Base-by-base conservation (phyloP, 2,888 invertebrate species). In the Eupithecia subfuscata region DNA sequence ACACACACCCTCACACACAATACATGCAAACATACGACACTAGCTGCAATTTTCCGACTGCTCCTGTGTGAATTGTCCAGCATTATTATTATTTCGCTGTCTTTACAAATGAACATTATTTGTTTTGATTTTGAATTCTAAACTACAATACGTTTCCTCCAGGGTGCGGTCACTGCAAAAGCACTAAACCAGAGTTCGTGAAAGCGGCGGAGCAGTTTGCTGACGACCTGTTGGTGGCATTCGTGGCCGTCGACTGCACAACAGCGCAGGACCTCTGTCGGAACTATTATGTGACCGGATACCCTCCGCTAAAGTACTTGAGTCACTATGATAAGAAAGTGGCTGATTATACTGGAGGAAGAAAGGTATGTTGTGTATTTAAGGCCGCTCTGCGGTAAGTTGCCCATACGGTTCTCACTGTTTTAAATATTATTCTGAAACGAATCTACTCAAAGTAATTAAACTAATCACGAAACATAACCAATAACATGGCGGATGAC, bases 81-180 rank as follows among this genome's bases (percentile, higher is more conserved):
- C 40, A 9, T 40, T 2, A 40, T 40, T 40, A 8, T 40, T 40
- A 40, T 40, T 40, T 40, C 1, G 40, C 8, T 9, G 9, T 7
- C 40, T 40, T 1, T 9, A 7, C 8, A 43, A 43, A 43, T 43
- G 1, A 40, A 9, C 40, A 1, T 40, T 40, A 43, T 40, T 11
- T 9, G 11, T 43, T 43, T 43, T 12, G 43, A 43, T 43, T 43
- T 12, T 43, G 2, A 43, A 45, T 48, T 18, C 11, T 56, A 11
- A 40, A 7, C 40, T 40, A 40, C n/a, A 14, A 7, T 25, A 22
- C 25, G 25, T 65, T 37, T 60, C 73, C 81, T 86, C 64, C 81
- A 98, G 98, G 98, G 98, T 98, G 98, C 89, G 98, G 98, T 0
- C 98, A 98, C 89, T 98, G 98, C 88, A 98, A 98, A 88, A 96